These are phyloP conservation scores for Fundulus diaphanus DNA, from an alignment of 2,797 vertebrate genomes.

Conservation along the genomic window DNA sequence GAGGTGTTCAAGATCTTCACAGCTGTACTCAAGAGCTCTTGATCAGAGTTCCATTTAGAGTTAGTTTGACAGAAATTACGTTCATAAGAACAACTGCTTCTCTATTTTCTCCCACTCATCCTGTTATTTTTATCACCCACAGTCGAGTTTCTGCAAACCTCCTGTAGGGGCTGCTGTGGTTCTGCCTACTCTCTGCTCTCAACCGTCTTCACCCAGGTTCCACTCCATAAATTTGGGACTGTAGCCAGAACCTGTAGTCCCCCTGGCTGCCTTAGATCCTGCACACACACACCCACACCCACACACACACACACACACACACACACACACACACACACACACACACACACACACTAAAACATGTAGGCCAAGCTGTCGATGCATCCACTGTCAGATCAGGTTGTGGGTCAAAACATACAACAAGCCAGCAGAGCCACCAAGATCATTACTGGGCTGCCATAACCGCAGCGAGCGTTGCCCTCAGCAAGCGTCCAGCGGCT, in stretches of 20 bases:
- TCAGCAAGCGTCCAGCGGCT: slow-evolving; percentile 33
- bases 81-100: neutral
- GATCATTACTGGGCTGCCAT: slow-evolving; percentile 42
- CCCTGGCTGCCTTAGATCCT: slow-evolving; percentile 51
- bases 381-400: slow-evolving; percentile 39
- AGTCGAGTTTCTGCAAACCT: slow-evolving; percentile 39
- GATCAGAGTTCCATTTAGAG: slow-evolving; percentile 2
- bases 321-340: no score
- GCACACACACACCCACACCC: slow-evolving; percentile 19
- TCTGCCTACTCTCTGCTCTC: slow-evolving; percentile 56
- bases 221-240: slow-evolving; percentile 48
- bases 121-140: slow-evolving; percentile 4
- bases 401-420: slow-evolving; percentile 65
- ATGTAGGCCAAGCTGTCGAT: slow-evolving; percentile 22
- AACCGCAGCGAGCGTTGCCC: slow-evolving; percentile 35
- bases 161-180: slow-evolving; percentile 80
- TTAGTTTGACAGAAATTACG: neutral
- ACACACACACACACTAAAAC: slow-evolving; percentile 15
- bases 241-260: slow-evolving; percentile 68
- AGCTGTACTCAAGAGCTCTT: neutral
- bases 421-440: slow-evolving; percentile 51
- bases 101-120: neutral
- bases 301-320: slow-evolving; percentile 19
- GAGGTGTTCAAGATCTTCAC: neutral
- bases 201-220: slow-evolving; percentile 34